A percentile compares a stretch with the other conserved stretches of the same genome.
Evolutionary conservation across 2,888 invertebrate species (phyloP).

Genomic region (Eristalis pertinax): DNA sequence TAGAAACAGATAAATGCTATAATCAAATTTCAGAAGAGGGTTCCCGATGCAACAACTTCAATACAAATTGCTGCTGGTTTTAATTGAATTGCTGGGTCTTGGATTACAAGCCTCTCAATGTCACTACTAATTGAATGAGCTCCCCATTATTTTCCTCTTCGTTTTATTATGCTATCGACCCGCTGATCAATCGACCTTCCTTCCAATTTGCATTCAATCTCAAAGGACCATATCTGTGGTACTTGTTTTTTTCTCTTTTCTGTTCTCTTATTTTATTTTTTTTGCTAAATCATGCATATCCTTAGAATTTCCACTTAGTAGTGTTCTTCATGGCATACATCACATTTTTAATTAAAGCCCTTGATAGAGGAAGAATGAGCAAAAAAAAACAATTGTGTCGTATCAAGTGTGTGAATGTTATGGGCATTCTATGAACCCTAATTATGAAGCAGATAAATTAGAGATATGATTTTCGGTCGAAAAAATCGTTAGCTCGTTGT

Average conservation of each 20-base stretch:
- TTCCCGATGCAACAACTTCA: background rate
- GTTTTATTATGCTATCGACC: constrained; percentile 40
- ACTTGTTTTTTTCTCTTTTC: background rate
- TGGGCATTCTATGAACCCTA: background rate
- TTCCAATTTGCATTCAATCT: constrained; percentile 50
- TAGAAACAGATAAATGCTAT: constrained; percentile 44
- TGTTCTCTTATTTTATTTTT: constrained; percentile 8
- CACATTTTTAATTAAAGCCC: constrained; percentile 46
- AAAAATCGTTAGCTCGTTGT: background rate
- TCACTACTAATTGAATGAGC: constrained; percentile 52
- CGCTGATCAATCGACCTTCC: constrained; percentile 59
- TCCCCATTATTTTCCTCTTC: constrained; percentile 40
- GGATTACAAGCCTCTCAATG: constrained; percentile 38
- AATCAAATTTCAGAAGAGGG: constrained; percentile 54
- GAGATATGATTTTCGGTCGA: too few species aligned
- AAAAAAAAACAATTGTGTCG: background rate
- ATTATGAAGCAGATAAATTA: background rate
- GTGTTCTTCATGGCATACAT: constrained; percentile 25
- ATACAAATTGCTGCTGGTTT: constrained; percentile 33
- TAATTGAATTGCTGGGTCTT: constrained; percentile 70
- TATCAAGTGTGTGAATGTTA: background rate
- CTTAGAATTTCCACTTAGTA: constrained; percentile 23
- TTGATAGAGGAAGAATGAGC: constrained; percentile 19
- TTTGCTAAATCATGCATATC: constrained; percentile 49
- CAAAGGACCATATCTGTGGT: constrained; percentile 29